These are phyloP conservation scores for Mylabris sibirica DNA, from an alignment of 2,888 invertebrate species.

Conservation along the genomic window DNA sequence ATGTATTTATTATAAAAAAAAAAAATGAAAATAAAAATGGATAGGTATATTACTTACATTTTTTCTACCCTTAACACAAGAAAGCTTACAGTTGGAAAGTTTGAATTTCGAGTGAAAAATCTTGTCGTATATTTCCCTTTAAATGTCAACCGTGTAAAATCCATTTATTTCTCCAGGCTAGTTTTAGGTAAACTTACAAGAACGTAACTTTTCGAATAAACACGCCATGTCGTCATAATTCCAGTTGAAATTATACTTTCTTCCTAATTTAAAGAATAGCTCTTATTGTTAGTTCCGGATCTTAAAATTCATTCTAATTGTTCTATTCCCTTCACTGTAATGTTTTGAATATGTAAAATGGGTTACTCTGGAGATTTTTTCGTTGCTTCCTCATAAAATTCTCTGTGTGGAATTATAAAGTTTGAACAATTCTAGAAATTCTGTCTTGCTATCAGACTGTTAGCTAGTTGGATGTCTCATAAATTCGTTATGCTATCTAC, in stretches of 20 bases:
- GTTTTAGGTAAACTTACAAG: not conserved
- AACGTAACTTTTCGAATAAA: not conserved
- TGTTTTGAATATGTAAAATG: not conserved
- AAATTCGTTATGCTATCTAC: conserved; percentile 33
- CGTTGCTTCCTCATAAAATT: not conserved
- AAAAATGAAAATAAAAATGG: too few relatives aligned
- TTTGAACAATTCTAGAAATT: not conserved
- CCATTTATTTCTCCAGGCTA: not conserved
- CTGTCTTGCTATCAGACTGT: not conserved
- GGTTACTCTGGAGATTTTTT: not conserved
- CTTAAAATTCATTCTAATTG: not conserved
- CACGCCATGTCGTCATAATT: conserved; percentile 1
- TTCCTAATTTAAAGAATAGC: not conserved
- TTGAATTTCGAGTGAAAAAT: not conserved
- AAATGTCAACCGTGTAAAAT: not conserved
- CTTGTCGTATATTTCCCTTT: not conserved
- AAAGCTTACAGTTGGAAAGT: not conserved
- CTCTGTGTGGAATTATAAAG: too few relatives aligned
- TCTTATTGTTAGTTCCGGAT: not conserved
- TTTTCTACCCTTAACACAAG: too few relatives aligned
- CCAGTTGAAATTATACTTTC: not conserved
- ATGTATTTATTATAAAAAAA: not conserved
- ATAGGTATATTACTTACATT: too few relatives aligned
- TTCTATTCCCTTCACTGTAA: not conserved
- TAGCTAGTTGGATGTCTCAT: conserved; percentile 14